Evolutionary conservation across 2,888 invertebrate genomes (phyloP).

Genomic region (Nemotelus pantherinus): DNA sequence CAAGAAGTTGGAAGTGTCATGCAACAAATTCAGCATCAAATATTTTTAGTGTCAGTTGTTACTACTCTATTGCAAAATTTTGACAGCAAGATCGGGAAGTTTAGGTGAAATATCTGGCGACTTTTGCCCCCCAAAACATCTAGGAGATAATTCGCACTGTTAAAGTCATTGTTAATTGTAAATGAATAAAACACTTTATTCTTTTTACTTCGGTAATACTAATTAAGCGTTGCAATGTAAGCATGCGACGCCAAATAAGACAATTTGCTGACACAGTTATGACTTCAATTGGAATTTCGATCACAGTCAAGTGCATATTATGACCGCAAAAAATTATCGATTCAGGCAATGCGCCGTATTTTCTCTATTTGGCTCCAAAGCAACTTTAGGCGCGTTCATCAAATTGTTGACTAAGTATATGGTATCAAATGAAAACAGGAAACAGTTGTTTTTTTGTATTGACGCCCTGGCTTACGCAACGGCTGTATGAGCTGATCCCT

Average conservation of each 20-base stretch:
- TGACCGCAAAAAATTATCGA: slow-evolving; percentile 25
- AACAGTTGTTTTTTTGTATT: background rate
- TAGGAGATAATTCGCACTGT: background rate
- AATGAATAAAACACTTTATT: background rate
- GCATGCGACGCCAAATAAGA: slow-evolving; percentile 1
- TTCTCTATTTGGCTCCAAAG: background rate
- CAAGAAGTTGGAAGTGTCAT: background rate
- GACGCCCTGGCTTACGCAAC: background rate
- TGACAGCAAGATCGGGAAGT: background rate
- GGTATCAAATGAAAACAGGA: slow-evolving; percentile 22
- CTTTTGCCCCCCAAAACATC: background rate
- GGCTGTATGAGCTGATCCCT: background rate
- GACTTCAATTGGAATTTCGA: slow-evolving; percentile 34
- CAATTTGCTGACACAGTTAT: background rate
- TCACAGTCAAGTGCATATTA: slow-evolving; percentile 42
- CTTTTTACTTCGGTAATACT: background rate
- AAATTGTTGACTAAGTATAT: background rate
- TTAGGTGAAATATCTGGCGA: background rate
- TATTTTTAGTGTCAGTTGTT: too few species aligned
- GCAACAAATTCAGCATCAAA: too few species aligned
- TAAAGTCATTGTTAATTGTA: background rate
- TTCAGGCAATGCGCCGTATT: background rate
- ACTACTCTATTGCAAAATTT: too few species aligned
- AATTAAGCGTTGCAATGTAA: background rate
- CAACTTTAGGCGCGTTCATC: background rate